Conservation (phyloP, 2,888 invertebrate genomes). For the Drosophila quasianomalipes region DNA sequence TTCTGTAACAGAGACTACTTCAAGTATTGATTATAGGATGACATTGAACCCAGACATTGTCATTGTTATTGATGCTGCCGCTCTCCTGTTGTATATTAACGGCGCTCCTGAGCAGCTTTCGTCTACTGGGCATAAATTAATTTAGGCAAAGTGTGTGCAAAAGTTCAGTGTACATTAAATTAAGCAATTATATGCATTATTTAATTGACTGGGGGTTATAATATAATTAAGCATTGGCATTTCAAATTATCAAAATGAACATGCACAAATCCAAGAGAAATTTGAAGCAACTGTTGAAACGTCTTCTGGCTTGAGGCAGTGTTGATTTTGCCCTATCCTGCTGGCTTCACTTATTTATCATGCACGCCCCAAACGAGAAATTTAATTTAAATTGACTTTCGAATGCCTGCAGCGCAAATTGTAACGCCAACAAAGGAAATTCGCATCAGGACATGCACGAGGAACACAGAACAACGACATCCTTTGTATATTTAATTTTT, state of each 20-base stretch:
- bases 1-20: conserved; percentile 1
- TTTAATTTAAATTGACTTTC: conserved; percentile 67
- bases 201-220: conserved; percentile 30
- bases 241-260: conserved; percentile 34
- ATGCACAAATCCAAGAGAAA: conserved; percentile 9
- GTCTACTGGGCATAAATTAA: conserved; percentile 73
- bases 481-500: conserved; percentile 40
- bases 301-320: conserved; percentile 5
- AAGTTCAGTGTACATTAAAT: conserved; percentile 62
- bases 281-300: conserved; percentile 22
- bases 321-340: conserved; percentile 23
- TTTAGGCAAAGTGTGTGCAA: conserved; percentile 13
- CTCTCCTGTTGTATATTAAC: conserved; percentile 58
- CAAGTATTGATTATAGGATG: conserved; percentile 50
- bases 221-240: conserved; percentile 27
- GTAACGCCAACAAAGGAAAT: conserved; percentile 42
- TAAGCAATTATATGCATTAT: conserved; percentile 59
- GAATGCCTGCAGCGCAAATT: conserved; percentile 56
- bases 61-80: conserved; percentile 23
- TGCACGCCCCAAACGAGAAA: conserved; percentile 53
- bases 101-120: conserved; percentile 46
- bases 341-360: conserved; percentile 53
- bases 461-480: conserved; percentile 10
- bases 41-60: conserved; percentile 59
- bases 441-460: neutral